A percentile compares a stretch with the other conserved stretches of the same genome.
Conservation (phyloP, 1,140 invertebrate species). For the Cyclargus thomasi region DNA sequence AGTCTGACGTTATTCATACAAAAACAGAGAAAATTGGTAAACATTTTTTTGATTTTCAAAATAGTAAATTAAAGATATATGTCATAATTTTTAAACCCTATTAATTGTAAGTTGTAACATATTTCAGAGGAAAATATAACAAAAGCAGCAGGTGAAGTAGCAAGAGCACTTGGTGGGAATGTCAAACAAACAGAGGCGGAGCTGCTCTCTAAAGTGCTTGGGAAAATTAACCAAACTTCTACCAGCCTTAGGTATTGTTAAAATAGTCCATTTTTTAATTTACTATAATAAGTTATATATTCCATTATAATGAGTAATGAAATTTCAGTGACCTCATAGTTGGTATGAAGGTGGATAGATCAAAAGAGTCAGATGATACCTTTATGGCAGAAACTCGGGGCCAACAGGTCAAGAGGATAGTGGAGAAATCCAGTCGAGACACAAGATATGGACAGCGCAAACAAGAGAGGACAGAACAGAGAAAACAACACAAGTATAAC, state of each 20-base stretch:
- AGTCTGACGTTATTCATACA: constrained; percentile 48
- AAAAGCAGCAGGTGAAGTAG: constrained; percentile 82
- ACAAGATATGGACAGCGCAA: constrained; percentile 38
- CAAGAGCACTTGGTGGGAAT: constrained; percentile 79
- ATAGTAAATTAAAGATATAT: neutral
- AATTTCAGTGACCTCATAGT: constrained; percentile 79
- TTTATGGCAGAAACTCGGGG: constrained; percentile 48
- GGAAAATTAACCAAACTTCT: constrained; percentile 61
- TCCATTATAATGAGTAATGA: too few species aligned
- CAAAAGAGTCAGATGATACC: constrained; percentile 52
- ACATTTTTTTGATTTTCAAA: too few species aligned
- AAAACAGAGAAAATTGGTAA: constrained; percentile 60
- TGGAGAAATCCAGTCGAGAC: constrained; percentile 32
- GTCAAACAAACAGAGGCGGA: constrained; percentile 83
- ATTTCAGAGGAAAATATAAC: constrained; percentile 62
- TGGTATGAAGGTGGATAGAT: constrained; percentile 84
- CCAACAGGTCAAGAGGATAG: constrained; percentile 52
- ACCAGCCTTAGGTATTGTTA: constrained; percentile 51
- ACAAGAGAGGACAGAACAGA: constrained; percentile 26
- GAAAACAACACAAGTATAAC: constrained; percentile 9
- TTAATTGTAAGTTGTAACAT: constrained; percentile 3
- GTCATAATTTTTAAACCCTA: too few species aligned
- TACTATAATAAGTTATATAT: too few species aligned
- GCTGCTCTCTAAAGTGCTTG: constrained; percentile 81
- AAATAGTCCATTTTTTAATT: constrained; percentile 9